Conservation (phyloP, 2,888 invertebrate genomes). For the Anoncus sp. region DNA sequence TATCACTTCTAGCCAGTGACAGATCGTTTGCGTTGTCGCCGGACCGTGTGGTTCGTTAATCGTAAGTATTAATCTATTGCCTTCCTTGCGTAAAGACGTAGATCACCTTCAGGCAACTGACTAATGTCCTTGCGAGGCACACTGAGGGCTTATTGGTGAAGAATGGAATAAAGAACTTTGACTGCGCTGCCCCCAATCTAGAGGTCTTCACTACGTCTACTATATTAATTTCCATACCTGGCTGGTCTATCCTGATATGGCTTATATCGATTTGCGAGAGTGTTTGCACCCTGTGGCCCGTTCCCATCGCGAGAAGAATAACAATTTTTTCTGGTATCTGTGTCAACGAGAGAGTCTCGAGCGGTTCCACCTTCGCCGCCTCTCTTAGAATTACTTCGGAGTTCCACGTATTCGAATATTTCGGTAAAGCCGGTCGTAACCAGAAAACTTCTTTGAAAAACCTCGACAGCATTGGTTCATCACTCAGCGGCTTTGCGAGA, state of each 20-base stretch:
- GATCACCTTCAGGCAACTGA: slow-evolving; percentile 37
- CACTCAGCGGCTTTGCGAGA: not conserved
- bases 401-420: slow-evolving; percentile 42
- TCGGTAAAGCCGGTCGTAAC: slow-evolving; percentile 23
- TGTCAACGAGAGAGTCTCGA: slow-evolving; percentile 7
- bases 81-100: slow-evolving; percentile 14
- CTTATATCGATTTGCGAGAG: slow-evolving; percentile 45
- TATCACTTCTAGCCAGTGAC: slow-evolving; percentile 36
- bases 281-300: slow-evolving; percentile 54
- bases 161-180: slow-evolving; percentile 31
- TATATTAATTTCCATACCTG: slow-evolving; percentile 31
- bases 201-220: slow-evolving; percentile 23
- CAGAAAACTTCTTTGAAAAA: slow-evolving; percentile 38
- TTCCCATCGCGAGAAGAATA: slow-evolving; percentile 42
- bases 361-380: slow-evolving; percentile 17
- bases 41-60: slow-evolving; percentile 32
- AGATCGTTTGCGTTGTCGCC: slow-evolving; percentile 36
- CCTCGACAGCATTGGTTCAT: slow-evolving; percentile 16
- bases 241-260: slow-evolving; percentile 5
- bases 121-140: slow-evolving; percentile 30
- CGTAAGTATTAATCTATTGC: slow-evolving; percentile 48
- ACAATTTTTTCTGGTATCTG: slow-evolving; percentile 41
- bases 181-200: slow-evolving; percentile 19
- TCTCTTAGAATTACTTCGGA: slow-evolving; percentile 19
- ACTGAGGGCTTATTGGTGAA: slow-evolving; percentile 34